Percentiles rank a stretch among this genome's conserved stretches.
Conservation (phyloP, 2,797 vertebrate genomes). For the Notoglanidium macrostoma region DNA sequence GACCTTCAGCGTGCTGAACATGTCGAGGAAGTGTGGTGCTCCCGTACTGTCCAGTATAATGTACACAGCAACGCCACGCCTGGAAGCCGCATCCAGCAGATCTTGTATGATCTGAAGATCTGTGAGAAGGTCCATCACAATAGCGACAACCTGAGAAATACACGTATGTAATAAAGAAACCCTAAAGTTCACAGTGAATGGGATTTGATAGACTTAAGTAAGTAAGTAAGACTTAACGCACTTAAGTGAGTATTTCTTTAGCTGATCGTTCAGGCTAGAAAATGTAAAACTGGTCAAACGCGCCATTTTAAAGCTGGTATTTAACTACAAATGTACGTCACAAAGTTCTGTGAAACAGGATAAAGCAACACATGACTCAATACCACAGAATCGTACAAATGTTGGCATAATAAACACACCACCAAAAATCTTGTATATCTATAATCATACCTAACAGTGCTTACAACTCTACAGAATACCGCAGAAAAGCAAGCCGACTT, state of each 20-base stretch:
- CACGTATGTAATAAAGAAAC: background rate
- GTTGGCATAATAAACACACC: background rate
- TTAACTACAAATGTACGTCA: background rate
- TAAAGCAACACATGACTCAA: background rate
- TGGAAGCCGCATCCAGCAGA: conserved; percentile 84
- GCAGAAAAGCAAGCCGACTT: background rate
- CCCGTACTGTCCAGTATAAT: conserved; percentile 83
- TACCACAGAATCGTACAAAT: background rate
- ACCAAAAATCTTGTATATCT: background rate
- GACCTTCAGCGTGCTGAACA: conserved; percentile 85
- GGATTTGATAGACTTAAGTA: background rate
- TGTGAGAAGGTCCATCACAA: conserved; percentile 93
- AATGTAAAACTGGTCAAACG: background rate
- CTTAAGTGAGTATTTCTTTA: background rate
- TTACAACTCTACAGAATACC: background rate
- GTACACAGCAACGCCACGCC: conserved; percentile 84
- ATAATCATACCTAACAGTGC: background rate
- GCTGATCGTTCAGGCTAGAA: background rate
- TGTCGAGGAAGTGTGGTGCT: conserved; percentile 86
- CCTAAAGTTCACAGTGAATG: background rate
- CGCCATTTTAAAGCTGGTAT: background rate
- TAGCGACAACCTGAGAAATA: conserved; percentile 82
- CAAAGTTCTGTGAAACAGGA: background rate
- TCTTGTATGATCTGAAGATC: conserved; percentile 91
- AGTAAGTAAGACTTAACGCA: no score